Conservation (phyloP, 2,888 invertebrate species). For the Ophion ventricosus region DNA sequence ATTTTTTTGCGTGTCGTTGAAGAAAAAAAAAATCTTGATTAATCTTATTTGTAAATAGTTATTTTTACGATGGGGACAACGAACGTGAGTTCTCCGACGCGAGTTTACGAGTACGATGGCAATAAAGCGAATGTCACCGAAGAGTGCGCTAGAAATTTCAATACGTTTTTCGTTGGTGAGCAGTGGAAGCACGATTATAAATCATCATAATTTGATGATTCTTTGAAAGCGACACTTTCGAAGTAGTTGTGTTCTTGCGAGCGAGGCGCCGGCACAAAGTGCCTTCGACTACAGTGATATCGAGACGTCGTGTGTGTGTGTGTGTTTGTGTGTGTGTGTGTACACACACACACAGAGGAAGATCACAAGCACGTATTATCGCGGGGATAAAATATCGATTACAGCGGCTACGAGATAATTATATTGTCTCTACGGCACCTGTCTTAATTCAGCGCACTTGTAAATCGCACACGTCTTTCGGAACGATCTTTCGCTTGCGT, state of each 20-base stretch:
- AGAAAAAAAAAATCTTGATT: too few species aligned
- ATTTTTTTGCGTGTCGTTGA: too few species aligned
- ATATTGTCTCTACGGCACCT: constrained; percentile 24
- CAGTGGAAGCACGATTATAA: too few species aligned
- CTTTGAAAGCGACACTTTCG: not conserved
- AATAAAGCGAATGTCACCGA: too few species aligned
- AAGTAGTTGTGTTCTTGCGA: not conserved
- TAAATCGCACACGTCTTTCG: constrained; percentile 10
- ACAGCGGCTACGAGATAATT: constrained; percentile 14
- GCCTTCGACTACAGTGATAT: not conserved
- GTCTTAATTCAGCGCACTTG: constrained; percentile 12
- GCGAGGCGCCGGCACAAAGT: not conserved
- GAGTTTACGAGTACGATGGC: too few species aligned
- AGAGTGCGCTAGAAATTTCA: too few species aligned
- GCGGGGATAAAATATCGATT: constrained; percentile 32
- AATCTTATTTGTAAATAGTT: too few species aligned
- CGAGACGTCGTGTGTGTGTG: not conserved
- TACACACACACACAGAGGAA: not conserved
- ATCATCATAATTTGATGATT: too few species aligned
- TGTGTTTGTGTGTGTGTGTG: not conserved
- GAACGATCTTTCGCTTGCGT: not conserved
- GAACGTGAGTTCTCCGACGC: too few species aligned
- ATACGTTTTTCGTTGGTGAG: too few species aligned
- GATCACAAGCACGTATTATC: constrained; percentile 19
- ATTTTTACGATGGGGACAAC: too few species aligned